These are phyloP conservation scores for Tragelaphus buxtoni DNA, from an alignment of 2,113 vertebrate genomes.

Conservation along the genomic window DNA sequence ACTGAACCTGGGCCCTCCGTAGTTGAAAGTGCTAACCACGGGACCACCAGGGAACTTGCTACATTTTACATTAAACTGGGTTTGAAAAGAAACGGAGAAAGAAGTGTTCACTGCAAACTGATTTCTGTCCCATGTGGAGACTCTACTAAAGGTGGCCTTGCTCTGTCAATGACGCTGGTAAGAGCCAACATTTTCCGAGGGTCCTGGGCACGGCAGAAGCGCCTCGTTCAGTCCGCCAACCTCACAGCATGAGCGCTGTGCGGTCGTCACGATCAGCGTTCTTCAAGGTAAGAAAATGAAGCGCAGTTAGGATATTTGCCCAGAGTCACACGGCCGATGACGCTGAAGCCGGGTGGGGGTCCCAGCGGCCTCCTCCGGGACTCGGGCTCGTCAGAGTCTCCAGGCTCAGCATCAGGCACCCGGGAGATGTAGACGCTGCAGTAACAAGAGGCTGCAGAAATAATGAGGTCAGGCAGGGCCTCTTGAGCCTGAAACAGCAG, in stretches of 20 bases:
- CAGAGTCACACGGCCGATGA: too few relatives aligned
- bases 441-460: too few relatives aligned
- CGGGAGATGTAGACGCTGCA: neutral
- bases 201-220: neutral
- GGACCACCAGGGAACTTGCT: neutral
- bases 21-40: neutral
- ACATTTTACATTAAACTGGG: neutral
- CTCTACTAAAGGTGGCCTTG: neutral
- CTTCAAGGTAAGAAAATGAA: neutral
- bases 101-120: neutral
- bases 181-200: neutral
- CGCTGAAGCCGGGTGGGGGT: rapidly evolving
- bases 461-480: too few relatives aligned
- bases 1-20: neutral
- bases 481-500: too few relatives aligned
- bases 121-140: neutral
- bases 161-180: too few relatives aligned
- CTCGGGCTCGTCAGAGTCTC: neutral
- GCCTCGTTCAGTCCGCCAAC: rapidly evolving
- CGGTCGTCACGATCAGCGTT: rapidly evolving
- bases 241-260: rapidly evolving
- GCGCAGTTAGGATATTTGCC: neutral
- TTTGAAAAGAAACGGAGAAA: neutral
- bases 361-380: rapidly evolving
- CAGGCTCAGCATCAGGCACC: neutral